These are phyloP conservation scores for Nematopogon swammerdamellus DNA, from an alignment of 2,888 invertebrate species.

Conservation along the genomic window DNA sequence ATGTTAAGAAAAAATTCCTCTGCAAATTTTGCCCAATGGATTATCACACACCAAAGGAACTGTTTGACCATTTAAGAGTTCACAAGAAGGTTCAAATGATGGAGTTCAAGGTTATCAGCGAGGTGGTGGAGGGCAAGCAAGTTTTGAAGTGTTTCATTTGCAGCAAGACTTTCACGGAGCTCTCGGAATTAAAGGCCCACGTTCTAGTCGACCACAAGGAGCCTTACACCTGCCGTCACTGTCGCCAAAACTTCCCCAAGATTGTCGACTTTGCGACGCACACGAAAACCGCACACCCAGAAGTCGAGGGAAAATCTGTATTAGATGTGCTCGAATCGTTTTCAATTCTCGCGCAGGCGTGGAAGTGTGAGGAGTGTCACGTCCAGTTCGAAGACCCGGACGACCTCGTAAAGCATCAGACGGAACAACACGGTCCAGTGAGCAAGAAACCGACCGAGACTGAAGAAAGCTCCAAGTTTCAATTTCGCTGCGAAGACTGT, in stretches of 20 bases:
- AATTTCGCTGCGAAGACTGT: constrained; percentile 38
- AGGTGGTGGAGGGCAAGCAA: constrained; percentile 37
- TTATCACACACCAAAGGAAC: constrained; percentile 36
- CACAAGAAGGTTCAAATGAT: constrained; percentile 46
- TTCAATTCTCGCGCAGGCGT: constrained; percentile 38
- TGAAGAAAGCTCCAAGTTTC: constrained; percentile 4
- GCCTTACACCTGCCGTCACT: constrained; percentile 34
- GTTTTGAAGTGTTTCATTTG: constrained; percentile 42
- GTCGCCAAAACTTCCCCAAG: constrained; percentile 31
- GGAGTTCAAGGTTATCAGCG: constrained; percentile 44
- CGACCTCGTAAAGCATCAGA: constrained; percentile 38
- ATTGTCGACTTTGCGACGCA: constrained; percentile 41
- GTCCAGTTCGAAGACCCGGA: constrained; percentile 42
- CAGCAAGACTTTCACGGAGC: constrained; percentile 26
- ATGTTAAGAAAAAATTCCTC: constrained; percentile 31
- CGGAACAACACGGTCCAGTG: constrained; percentile 36
- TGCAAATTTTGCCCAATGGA: constrained; percentile 51
- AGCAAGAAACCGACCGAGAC: constrained; percentile 21
- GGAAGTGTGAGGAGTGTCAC: constrained; percentile 48
- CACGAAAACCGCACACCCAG: constrained; percentile 34
- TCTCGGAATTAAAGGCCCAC: constrained; percentile 37
- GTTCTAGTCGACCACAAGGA: constrained; percentile 41
- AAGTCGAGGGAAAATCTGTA: constrained; percentile 36
- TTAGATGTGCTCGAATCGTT: constrained; percentile 42
- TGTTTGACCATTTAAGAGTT: constrained; percentile 39